phyloP scores from a whole-genome alignment of 2,888 invertebrate genomes.

The Elegia similella region DNA sequence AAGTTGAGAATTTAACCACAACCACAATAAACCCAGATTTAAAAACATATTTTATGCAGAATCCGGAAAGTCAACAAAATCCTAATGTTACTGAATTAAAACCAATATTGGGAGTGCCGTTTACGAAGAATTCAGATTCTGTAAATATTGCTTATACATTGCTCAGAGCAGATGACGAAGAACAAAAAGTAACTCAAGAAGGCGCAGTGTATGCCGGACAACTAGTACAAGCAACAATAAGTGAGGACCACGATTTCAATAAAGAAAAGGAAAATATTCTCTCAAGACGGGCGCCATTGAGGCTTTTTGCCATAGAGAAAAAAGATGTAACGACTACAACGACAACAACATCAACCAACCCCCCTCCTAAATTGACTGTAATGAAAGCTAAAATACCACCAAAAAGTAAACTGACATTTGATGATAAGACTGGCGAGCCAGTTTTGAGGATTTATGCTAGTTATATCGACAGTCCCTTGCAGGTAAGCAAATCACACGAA shows the following conservation, averaged over 20 bases:
- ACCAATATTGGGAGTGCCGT: conserved; percentile 56
- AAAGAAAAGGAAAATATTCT: conserved; percentile 56
- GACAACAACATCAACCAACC: conserved; percentile 30
- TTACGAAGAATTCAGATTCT: conserved; percentile 58
- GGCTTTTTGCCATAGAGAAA: conserved; percentile 54
- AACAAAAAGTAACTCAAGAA: conserved; percentile 53
- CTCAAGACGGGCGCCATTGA: conserved; percentile 58
- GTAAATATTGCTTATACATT: conserved; percentile 67
- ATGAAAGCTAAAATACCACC: conserved; percentile 70
- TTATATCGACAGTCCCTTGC: conserved; percentile 58
- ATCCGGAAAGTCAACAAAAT: conserved; percentile 45
- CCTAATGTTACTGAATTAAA: conserved; percentile 52
- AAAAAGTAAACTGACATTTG: conserved; percentile 67
- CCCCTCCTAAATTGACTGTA: conserved; percentile 46
- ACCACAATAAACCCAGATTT: conserved; percentile 48
- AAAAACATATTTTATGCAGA: conserved; percentile 48
- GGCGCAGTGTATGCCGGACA: conserved; percentile 67
- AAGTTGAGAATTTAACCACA: conserved; percentile 36
- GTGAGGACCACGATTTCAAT: conserved; percentile 67
- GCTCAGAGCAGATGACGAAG: conserved; percentile 55
- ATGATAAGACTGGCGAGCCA: conserved; percentile 71
- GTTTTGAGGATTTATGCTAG: conserved; percentile 81
- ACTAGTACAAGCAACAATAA: conserved; percentile 67
- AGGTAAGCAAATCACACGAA: conserved; percentile 42
- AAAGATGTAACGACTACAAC: conserved; percentile 39